These are phyloP conservation scores for Bombycilla garrulus DNA, from an alignment of 2,113 vertebrate species.

Conservation along the genomic window DNA sequence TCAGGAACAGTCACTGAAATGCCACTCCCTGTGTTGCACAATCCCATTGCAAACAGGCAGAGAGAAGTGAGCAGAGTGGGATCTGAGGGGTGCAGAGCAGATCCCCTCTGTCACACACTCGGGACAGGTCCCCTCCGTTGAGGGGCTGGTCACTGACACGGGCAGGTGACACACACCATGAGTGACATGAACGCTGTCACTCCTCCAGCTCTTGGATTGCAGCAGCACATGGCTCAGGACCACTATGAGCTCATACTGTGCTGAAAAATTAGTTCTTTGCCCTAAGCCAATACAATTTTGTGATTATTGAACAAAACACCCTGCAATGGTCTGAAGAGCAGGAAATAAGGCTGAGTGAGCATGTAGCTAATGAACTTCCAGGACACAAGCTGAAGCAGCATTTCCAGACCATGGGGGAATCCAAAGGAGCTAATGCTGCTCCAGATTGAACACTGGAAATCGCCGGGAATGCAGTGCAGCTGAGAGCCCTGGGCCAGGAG, in stretches of 20 bases:
- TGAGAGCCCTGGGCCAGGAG: neutral
- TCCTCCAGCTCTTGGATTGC: neutral
- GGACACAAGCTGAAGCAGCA: neutral
- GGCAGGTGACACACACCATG: accelerated
- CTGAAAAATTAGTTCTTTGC: neutral
- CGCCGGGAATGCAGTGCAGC: accelerated
- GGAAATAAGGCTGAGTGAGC: neutral
- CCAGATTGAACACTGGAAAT: neutral
- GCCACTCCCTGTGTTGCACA: accelerated
- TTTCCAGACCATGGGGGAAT: neutral
- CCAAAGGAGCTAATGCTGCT: neutral
- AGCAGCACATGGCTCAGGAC: neutral
- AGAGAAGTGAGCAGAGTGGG: accelerated
- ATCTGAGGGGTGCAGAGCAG: accelerated
- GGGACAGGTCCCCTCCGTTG: accelerated
- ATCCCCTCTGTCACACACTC: neutral
- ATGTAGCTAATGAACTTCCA: neutral
- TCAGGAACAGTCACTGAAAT: neutral
- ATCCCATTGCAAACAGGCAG: neutral
- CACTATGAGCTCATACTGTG: neutral
- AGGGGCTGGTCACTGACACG: neutral
- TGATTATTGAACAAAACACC: neutral
- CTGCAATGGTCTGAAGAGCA: accelerated
- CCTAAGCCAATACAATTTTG: neutral
- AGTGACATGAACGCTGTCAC: accelerated